A percentile compares a stretch with the other conserved stretches of the same genome.
These are phyloP conservation scores for Babylonia areolata DNA, from an alignment of 1,140 invertebrate genomes.

Conservation along the genomic window DNA sequence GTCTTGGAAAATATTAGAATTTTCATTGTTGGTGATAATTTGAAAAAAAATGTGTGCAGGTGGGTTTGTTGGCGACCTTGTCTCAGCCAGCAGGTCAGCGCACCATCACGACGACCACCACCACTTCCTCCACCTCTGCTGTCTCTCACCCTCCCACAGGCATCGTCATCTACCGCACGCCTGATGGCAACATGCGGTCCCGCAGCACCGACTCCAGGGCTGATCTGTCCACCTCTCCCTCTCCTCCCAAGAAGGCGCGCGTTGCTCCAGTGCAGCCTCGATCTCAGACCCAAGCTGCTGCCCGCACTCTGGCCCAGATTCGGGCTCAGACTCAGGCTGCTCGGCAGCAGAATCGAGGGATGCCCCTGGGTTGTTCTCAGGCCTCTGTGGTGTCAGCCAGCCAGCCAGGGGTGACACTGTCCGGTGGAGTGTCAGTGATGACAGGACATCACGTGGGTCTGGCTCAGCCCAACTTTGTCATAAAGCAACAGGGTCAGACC, in stretches of 20 bases:
- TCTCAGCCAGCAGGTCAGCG: constrained; percentile 18
- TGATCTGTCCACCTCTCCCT: constrained; percentile 26
- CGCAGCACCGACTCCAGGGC: constrained; percentile 24
- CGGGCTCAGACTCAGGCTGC: constrained; percentile 63
- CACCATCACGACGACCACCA: constrained; percentile 23
- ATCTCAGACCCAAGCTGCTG: constrained; percentile 57
- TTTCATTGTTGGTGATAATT: too few species aligned
- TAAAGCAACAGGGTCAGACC: constrained; percentile 58
- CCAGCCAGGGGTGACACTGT: not conserved
- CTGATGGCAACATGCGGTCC: constrained; percentile 24
- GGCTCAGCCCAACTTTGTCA: constrained; percentile 34
- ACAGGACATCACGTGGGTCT: not conserved
- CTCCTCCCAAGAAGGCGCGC: constrained; percentile 44
- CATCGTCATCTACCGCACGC: constrained; percentile 34
- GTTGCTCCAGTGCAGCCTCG: constrained; percentile 14
- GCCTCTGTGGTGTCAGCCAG: not conserved
- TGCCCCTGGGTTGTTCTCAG: not conserved
- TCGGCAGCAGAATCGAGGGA: constrained; percentile 45
- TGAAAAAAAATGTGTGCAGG: too few species aligned
- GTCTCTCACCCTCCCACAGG: constrained; percentile 6
- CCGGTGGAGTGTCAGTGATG: constrained; percentile 19
- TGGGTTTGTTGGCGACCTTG: constrained; percentile 42
- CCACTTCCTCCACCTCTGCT: constrained; percentile 22
- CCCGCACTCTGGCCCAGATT: constrained; percentile 66
- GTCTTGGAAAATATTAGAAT: too few species aligned